These are phyloP conservation scores for Phocoena sinus DNA, from an alignment of 2,113 vertebrate species.

Conservation along the genomic window DNA sequence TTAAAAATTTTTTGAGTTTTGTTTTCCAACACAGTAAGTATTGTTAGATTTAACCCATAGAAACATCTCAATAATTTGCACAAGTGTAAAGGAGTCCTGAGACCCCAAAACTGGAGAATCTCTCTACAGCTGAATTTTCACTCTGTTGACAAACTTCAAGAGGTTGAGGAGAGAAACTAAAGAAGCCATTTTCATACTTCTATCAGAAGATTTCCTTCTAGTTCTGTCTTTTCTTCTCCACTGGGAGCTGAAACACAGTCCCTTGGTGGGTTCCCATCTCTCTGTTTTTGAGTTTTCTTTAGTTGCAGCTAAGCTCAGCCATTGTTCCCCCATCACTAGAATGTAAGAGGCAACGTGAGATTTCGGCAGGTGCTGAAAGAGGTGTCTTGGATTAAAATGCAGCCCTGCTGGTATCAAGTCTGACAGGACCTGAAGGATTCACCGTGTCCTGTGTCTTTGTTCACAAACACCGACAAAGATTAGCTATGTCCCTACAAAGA, in stretches of 20 bases:
- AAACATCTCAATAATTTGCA: neutral
- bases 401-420: conserved; percentile 63
- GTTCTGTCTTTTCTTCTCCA: neutral
- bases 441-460: conserved; percentile 2
- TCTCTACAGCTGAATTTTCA: neutral
- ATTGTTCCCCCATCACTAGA: neutral
- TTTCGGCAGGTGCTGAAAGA: conserved; percentile 7
- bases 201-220: neutral
- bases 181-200: neutral
- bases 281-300: neutral
- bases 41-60: neutral
- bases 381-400: conserved; percentile 67
- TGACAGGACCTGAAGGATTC: conserved; percentile 13
- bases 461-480: neutral
- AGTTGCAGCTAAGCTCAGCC: neutral
- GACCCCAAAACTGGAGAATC: neutral
- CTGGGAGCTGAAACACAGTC: neutral
- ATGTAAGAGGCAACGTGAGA: neutral
- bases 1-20: neutral
- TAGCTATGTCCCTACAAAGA: neutral
- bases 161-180: neutral
- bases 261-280: neutral
- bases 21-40: neutral
- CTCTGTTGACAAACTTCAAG: conserved; percentile 13
- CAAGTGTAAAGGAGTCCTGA: neutral